Evolutionary conservation across 1,140 invertebrate species (phyloP), one percentile per base, ranked within the genome.

Genomic region (Adoxophyes honmai): DNA sequence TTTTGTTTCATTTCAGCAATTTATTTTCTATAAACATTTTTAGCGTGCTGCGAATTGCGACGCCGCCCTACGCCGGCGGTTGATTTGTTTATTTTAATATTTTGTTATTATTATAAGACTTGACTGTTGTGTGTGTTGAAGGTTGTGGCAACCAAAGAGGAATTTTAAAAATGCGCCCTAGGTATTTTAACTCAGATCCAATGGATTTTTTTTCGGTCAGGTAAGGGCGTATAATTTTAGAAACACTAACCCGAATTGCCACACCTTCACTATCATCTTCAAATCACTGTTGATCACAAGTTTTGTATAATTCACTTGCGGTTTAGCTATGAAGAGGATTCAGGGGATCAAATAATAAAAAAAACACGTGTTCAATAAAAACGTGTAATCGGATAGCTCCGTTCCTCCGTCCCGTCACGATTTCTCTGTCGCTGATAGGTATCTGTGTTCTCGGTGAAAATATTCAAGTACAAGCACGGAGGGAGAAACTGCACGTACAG

Each of bases 281-380:
- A 37, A 37, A 37, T 37, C 36, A 1, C 6, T 37, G 6, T 11
- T 37, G n/a, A 37, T 37, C 1, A 37, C 36, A 1, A 37, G 36
- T 2, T 37, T 37, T 13, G 14, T 37, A 37, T 11, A 37, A 8
- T 37, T 37, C 36, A 37, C n/a, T 37, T 13, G 36, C n/a, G 36
- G 4, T 37, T 37, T 5, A 37, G 14, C 6, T 37, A 13, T 5
- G 36, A 37, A 11, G 36, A 37, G 36, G 36, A 37, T 38, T 13
- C 11, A 13, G 36, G 36, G 5, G 1, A n/a, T 13, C 36, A 59
- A n/a, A 34, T 62, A 37, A 13, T 62, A 42, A 62, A 57, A 14
- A 34, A 48, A 33, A 37, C 57, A 53, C 39, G 51, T 52, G 11
- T 1, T 36, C 1, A 28, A 35, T 1, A 11, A 15, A 14, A 5